Base-by-base conservation (phyloP, 1,140 invertebrate species). In the Conus betulinus region DNA sequence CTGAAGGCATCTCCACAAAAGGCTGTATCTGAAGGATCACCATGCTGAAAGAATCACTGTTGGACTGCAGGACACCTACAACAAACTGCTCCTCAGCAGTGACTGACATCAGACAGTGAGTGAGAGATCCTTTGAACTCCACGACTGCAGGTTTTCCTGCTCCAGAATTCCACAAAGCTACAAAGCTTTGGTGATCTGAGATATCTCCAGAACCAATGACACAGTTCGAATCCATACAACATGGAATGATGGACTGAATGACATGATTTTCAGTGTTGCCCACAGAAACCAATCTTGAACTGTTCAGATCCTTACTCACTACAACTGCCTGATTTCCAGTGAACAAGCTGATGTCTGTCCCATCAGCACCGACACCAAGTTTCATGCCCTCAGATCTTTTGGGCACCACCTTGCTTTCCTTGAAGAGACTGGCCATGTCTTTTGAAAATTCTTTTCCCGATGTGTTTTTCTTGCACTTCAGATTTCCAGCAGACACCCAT, bases 21-120 rank as follows among this genome's bases (percentile, higher is more conserved):
- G 84, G 84, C 51, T 85, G 63, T 15, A 52, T n/a, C 84, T 71
- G 27, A n/a, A 85, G 17, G 39, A 85, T n/a, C 7, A 51, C 84
- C 25, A 85, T 25, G 23, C 63, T 63, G 17, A 15, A 51, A 20
- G 55, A 27, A 20, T 76, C 52, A n/a, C 74, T 17, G 13, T 17
- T n/a, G 20, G 13, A 23, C 13, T 23, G 13, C 55, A 76, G 6
- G 51, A 63, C 17, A 17, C 84, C 63, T 17, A 85, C 84, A 8
- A 85, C 11, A 23, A 63, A 74, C 71, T 85, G 55, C 11, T 85
- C 84, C 60, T 85, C 84, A 52, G 84, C 63, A 3, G 84, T 85
- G 4, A 53, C 39, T 39, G 51, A 39, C 67, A 52, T 20, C 63
- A 85, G 25, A n/a, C 27, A 51, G 71, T 85, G 84, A 5, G 25